Conservation (phyloP, 2,888 invertebrate genomes). For the Petrolisthes cinctipes region DNA sequence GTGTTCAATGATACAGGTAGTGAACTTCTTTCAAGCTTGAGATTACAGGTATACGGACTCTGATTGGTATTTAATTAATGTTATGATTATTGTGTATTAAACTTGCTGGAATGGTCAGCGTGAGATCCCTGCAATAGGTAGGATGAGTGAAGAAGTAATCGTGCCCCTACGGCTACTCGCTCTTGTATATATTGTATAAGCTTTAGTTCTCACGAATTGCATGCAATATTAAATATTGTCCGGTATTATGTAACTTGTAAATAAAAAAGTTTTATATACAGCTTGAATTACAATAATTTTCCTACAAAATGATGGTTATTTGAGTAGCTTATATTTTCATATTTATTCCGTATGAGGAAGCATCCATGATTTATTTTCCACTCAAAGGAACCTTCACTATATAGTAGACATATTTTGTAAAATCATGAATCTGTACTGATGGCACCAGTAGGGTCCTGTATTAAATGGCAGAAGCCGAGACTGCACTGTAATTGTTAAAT, state of each 20-base stretch:
- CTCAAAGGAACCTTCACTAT: too few relatives aligned
- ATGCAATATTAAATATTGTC: conserved; percentile 16
- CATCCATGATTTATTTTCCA: too few relatives aligned
- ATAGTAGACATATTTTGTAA: too few relatives aligned
- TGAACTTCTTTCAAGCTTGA: not conserved
- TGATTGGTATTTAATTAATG: not conserved
- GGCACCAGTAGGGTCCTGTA: too few relatives aligned
- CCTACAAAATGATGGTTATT: not conserved
- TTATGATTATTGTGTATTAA: not conserved
- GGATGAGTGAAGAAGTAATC: not conserved
- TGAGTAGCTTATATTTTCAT: not conserved
- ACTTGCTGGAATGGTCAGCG: not conserved
- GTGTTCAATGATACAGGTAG: too few relatives aligned
- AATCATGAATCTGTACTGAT: too few relatives aligned
- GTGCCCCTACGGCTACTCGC: not conserved
- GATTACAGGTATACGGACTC: not conserved
- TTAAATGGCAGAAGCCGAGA: too few relatives aligned
- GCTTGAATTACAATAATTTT: not conserved
- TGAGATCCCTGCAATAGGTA: not conserved
- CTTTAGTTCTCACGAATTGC: conserved; percentile 14
- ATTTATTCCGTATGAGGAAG: too few relatives aligned
- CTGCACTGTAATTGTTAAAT: too few relatives aligned
- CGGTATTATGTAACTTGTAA: conserved; percentile 9
- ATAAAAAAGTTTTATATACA: conserved; percentile 9
- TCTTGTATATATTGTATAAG: not conserved